phyloP scores from a whole-genome alignment of 2,113 vertebrate species.

The Cyprinus carpio region DNA sequence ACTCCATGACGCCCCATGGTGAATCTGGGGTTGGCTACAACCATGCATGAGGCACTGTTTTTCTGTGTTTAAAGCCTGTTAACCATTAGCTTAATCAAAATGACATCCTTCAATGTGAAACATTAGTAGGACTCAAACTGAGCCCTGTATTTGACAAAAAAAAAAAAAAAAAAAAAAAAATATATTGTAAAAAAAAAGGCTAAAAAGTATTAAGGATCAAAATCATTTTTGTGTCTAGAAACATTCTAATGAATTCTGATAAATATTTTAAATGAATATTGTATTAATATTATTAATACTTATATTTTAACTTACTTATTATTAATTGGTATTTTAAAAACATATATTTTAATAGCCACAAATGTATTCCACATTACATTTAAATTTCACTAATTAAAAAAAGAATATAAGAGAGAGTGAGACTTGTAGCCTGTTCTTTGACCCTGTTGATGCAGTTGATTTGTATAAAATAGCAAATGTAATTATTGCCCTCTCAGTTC shows the following conservation, averaged over 20 bases:
- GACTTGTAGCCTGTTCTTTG: neutral
- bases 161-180: neutral
- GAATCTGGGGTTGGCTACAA: neutral
- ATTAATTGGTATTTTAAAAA: neutral
- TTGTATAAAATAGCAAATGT: neutral
- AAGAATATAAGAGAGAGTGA: neutral
- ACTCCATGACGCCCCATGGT: neutral
- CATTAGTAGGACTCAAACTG: neutral
- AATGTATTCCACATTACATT: neutral
- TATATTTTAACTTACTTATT: too few relatives aligned
- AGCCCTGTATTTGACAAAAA: neutral
- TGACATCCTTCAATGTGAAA: neutral
- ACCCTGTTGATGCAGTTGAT: neutral
- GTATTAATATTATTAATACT: too few relatives aligned
- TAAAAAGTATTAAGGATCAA: neutral
- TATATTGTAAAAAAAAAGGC: too few relatives aligned
- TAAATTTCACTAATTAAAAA: neutral
- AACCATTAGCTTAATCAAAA: slow-evolving; percentile 19
- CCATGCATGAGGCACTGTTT: neutral
- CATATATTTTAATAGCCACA: neutral
- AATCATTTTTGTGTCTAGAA: neutral
- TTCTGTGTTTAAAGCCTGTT: slow-evolving; percentile 3
- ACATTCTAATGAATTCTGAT: neutral
- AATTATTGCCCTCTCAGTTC: neutral
- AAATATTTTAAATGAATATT: neutral